Conservation (phyloP, 92 coral and sea anemone species). For the Galaxea fascicularis region DNA sequence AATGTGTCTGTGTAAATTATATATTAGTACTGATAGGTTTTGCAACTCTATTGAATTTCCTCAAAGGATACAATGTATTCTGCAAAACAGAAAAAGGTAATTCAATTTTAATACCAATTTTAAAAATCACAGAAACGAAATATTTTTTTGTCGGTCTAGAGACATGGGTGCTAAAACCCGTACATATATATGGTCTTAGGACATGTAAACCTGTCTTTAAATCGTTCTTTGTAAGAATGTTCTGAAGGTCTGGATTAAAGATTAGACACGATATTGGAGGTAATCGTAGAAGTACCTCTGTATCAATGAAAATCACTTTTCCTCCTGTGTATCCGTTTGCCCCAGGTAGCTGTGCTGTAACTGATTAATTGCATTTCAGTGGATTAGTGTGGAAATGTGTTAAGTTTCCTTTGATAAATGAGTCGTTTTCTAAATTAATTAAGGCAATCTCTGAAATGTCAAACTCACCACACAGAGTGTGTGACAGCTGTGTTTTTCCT, state of each 20-base stretch:
- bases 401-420: background rate
- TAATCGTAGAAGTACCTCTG: constrained; percentile 76
- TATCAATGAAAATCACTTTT: constrained; percentile 98
- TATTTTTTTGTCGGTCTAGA: background rate
- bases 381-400: background rate
- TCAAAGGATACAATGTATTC: constrained; percentile 99
- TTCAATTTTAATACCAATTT: too few relatives aligned
- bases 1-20: too few relatives aligned
- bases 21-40: too few relatives aligned
- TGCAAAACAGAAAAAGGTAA: constrained; percentile 42
- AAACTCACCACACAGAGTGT: constrained; percentile 95
- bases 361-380: constrained; percentile 39
- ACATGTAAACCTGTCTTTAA: too few relatives aligned
- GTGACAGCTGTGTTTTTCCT: constrained; percentile 98
- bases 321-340: constrained; percentile 97
- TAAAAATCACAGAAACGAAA: background rate
- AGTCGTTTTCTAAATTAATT: too few relatives aligned
- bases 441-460: background rate
- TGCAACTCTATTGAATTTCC: background rate
- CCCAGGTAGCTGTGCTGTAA: constrained; percentile 98
- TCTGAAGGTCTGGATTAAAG: too few relatives aligned
- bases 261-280: too few relatives aligned
- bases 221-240: too few relatives aligned
- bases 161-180: too few relatives aligned
- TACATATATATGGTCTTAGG: too few relatives aligned